These are phyloP conservation scores for Coenonympha glycerion DNA, from an alignment of 2,888 invertebrate genomes.

Conservation along the genomic window DNA sequence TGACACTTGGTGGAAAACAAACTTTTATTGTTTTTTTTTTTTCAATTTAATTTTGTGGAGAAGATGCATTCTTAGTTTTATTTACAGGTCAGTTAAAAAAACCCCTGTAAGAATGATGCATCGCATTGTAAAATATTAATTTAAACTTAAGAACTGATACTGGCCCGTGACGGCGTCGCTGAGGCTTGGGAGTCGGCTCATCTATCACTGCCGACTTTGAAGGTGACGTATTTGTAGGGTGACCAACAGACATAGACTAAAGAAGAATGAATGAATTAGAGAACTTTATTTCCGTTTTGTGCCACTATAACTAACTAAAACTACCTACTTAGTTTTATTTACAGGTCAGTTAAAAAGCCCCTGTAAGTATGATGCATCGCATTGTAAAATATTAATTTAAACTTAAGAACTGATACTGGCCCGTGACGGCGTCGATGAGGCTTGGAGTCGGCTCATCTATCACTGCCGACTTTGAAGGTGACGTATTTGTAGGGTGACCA, in stretches of 20 bases:
- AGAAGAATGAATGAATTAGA: no score
- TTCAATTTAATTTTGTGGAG: no score
- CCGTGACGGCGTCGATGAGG: constrained; percentile 6
- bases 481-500: constrained; percentile 28
- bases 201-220: constrained; percentile 31
- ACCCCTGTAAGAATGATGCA: background rate
- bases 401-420: constrained; percentile 20
- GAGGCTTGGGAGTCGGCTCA: constrained; percentile 20
- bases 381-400: constrained; percentile 15
- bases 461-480: constrained; percentile 29
- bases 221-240: constrained; percentile 29
- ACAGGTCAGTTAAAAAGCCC: no score
- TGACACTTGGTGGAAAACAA: no score
- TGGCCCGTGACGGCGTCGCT: constrained; percentile 9
- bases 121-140: constrained; percentile 8
- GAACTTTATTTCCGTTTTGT: no score
- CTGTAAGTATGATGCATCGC: background rate
- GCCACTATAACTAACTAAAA: no score
- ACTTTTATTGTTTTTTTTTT: no score
- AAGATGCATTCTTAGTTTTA: no score
- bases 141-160: constrained; percentile 22
- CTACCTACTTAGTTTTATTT: no score
- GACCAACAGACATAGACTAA: no score
- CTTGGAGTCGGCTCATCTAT: constrained; percentile 28
- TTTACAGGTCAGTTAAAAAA: no score